Conservation (phyloP, 2,888 invertebrate species). For the Caenorhabditis sp. region DNA sequence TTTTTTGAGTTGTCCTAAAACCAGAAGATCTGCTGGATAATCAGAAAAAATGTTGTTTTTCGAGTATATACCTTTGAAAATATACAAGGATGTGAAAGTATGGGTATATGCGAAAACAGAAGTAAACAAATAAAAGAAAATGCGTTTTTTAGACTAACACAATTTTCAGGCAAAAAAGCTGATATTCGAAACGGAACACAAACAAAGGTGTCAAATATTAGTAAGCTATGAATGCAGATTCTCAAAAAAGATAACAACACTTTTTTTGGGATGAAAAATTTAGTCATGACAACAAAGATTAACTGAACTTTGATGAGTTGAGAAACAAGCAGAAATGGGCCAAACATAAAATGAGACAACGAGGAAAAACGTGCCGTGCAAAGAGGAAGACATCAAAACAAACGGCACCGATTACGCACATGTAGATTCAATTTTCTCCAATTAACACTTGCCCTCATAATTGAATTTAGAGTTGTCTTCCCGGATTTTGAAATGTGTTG, state of each 20-base stretch:
- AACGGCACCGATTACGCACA: not conserved
- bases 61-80: not conserved
- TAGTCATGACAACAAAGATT: no score
- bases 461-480: not conserved
- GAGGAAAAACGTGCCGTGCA: not conserved
- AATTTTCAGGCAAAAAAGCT: no score
- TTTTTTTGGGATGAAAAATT: not conserved
- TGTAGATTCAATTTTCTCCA: not conserved
- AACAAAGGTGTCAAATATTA: no score
- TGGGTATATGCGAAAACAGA: not conserved
- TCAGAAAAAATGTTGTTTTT: not conserved
- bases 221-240: not conserved
- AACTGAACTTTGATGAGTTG: slow-evolving; percentile 7
- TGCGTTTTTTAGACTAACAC: not conserved
- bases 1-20: no score
- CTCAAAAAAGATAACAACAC: not conserved
- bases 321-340: not conserved
- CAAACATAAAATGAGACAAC: slow-evolving; percentile 11
- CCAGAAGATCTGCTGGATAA: not conserved
- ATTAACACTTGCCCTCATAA: slow-evolving; percentile 5
- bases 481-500: not conserved
- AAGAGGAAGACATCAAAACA: not conserved
- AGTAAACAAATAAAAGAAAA: not conserved
- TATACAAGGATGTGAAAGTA: not conserved
- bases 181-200: no score